Evolutionary conservation across 1,140 invertebrate species (phyloP), one percentile per base, ranked within the genome.

Genomic region (Micrasema minimum): DNA sequence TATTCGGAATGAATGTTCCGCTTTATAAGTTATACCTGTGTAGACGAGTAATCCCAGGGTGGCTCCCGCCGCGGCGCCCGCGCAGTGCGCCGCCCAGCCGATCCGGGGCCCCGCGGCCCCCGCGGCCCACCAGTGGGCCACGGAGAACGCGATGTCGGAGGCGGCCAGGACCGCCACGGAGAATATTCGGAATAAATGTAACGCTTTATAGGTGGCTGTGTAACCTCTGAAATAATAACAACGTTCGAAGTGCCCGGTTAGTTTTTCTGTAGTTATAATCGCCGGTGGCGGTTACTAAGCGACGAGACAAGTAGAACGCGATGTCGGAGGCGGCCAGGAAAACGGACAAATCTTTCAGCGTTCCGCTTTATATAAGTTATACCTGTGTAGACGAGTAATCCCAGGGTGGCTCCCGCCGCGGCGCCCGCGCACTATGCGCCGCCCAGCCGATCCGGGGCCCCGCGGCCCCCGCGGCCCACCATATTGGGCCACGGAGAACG

Each of bases 361-460:
- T n/a, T n/a, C n/a, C n/a, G n/a, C n/a, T n/a, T n/a, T n/a, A n/a
- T n/a, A n/a, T n/a, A n/a, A n/a, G n/a, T n/a, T n/a, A n/a, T n/a
- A 79, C 80, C 81, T 67, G 77, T 85, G 74, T 94, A 91, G 1
- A 93, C 83, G 2, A 94, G 82, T 35, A 96, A 87, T n/a, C n/a
- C n/a, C n/a, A n/a, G n/a, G n/a, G n/a, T n/a, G n/a, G n/a, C 80
- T 0, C 95, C 95, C 2, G 90, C 88, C 0, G 92, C 74, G 0
- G 92, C 93, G 7, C 95, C 95, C 18, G 91, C 90, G 20, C 91
- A 80, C n/a, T n/a, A 77, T 96, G 92, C 0, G 94, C 93, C 5
- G 91, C 89, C 88, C 95, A 93, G 37, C 91, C 90, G 31, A 92
- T 89, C 16, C 84, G 80, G 0, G 86, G 86, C 69, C 79, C 82